Base-by-base conservation (phyloP, 2,888 invertebrate species). In the Nomada fabriciana region DNA sequence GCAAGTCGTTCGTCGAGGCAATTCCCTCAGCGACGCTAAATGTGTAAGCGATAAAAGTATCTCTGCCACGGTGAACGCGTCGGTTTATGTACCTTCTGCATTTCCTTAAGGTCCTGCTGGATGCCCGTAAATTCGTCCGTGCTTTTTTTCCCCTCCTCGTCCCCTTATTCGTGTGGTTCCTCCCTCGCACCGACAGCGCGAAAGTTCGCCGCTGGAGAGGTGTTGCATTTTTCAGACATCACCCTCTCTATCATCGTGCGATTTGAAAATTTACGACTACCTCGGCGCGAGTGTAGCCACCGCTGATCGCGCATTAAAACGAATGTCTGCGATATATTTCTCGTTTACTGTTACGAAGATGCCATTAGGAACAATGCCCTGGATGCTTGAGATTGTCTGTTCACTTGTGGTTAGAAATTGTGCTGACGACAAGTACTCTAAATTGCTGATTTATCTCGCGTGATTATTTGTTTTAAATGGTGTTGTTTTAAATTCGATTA, bases 41-140 rank as follows among this genome's bases (percentile, higher is more conserved):
- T 88, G 88, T 88, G 88, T 82, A 88, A 88, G 86, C 88, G 88
- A 88, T 88, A 88, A 88, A 88, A 88, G 86, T 88, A 87, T 88
- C 82, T 83, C 88, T 80, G 86, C 73, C 70, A 83, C 55, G 70
- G 69, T 52, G 83, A 83, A 71, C 80, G 84, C 82, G 80, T 82
- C 85, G 86, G 83, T 88, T 86, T 88, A 88, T 82, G 81, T 86
- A 86, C 86, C 72, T 74, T 82, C 80, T 64, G 86, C 88, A 84
- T 86, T 88, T 88, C 83, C 86, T 88, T 80, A 82, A 82, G 83
- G 83, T 74, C 83, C 78, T 70, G 64, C 86, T 70, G 82, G 82
- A 78, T 76, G 76, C 64, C 76, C 80, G 85, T 88, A 88, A 85
- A 88, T 83, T 83, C 80, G 82, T 61, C 74, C 43, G 7, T 2